These are phyloP conservation scores for Diploptera punctata DNA, from an alignment of 2,888 invertebrate species.

Conservation along the genomic window DNA sequence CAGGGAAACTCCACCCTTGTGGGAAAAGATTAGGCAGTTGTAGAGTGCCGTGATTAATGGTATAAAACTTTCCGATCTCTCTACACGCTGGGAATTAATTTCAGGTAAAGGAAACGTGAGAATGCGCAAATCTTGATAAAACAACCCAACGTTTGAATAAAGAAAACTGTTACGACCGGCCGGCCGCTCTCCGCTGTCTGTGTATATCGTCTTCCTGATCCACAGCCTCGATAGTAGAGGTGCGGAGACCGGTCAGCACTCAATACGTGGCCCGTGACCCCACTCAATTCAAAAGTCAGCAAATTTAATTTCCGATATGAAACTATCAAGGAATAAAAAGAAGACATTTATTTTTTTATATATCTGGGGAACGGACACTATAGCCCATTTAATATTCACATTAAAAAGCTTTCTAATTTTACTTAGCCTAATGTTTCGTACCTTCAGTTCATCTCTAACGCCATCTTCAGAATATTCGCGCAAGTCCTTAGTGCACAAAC, in stretches of 20 bases:
- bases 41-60: constrained; percentile 34
- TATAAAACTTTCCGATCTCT: constrained; percentile 34
- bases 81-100: constrained; percentile 41
- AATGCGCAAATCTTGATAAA: constrained; percentile 57
- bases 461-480: too few species aligned
- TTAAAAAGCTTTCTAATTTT: too few species aligned
- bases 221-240: constrained; percentile 18
- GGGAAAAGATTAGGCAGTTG: constrained; percentile 20
- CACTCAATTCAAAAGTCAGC: too few species aligned
- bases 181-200: not conserved
- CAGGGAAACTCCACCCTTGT: too few species aligned
- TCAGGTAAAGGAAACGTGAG: constrained; percentile 53
- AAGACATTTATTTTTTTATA: too few species aligned
- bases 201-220: constrained; percentile 23
- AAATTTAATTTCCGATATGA: too few species aligned
- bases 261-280: not conserved
- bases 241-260: constrained; percentile 5
- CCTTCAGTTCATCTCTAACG: too few species aligned
- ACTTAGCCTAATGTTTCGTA: too few species aligned
- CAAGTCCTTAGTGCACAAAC: too few species aligned
- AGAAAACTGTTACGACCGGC: constrained; percentile 36
- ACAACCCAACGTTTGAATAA: constrained; percentile 44
- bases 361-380: too few species aligned
- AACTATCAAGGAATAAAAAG: too few species aligned
- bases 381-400: too few species aligned